Conservation (phyloP, 23 tunicate species). For the Ciona savignyi region DNA sequence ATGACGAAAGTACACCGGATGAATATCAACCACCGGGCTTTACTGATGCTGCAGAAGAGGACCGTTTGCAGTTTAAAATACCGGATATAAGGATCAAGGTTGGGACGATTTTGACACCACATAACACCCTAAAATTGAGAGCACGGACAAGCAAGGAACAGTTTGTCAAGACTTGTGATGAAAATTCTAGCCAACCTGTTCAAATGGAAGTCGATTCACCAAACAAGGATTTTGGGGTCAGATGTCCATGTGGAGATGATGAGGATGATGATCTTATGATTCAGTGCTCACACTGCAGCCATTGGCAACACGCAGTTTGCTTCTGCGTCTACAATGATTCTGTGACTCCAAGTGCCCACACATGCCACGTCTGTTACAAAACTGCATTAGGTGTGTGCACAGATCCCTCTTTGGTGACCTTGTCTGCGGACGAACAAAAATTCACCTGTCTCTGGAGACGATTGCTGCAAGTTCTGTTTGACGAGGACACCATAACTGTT, state of each 20-base stretch:
- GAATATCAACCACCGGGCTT: neutral
- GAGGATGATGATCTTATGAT: conserved; percentile 71
- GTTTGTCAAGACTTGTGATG: neutral
- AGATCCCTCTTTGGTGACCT: conserved; percentile 35
- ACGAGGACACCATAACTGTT: neutral
- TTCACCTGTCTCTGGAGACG: conserved; percentile 9
- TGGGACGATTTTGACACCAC: neutral
- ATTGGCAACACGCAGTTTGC: conserved; percentile 90
- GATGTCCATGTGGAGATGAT: conserved; percentile 66
- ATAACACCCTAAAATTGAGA: neutral
- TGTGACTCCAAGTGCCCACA: conserved; percentile 25
- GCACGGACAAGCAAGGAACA: neutral
- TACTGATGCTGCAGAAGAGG: neutral
- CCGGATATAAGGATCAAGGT: neutral
- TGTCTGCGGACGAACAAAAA: conserved; percentile 26
- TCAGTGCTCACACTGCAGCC: conserved; percentile 46
- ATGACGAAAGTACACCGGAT: neutral
- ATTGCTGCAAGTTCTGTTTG: neutral
- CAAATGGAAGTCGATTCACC: neutral
- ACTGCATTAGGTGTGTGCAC: conserved; percentile 26
- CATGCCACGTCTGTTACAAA: conserved; percentile 60
- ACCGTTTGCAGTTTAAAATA: neutral
- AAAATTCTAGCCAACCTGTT: neutral
- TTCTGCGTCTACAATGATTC: conserved; percentile 47
- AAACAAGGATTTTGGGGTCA: conserved; percentile 30